Base-by-base conservation (phyloP, 1,140 invertebrate genomes). In the Nymphalis io region DNA sequence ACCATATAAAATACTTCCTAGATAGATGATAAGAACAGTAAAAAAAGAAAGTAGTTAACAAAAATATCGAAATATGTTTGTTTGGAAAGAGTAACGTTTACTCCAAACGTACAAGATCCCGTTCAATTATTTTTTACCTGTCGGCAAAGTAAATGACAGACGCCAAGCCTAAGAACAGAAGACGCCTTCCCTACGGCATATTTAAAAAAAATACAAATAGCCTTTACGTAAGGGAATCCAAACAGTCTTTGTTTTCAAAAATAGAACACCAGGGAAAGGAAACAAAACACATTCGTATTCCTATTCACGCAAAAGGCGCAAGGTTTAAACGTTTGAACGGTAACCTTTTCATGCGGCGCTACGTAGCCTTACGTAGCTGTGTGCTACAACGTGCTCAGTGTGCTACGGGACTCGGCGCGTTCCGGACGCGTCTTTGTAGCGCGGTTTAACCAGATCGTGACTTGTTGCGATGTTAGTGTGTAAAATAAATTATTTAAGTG, bases 221-320 rank as follows among this genome's bases (percentile, higher is more conserved):
- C 70, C 64, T 70, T 66, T 67, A 75, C 71, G 62, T 73, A 71
- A 80, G 77, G 79, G 74, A 83, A 79, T 80, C 81, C 76, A 86
- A 88, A 84, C 79, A 81, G 68, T 73, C 74, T 85, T 87, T 82
- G 79, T 84, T 80, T 80, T 78, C 75, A 59, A 85, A 85, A 88
- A 87, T 81, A 80, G 79, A 85, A 78, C 82, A 78, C 75, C 73
- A 76, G 67, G 75, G 81, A 83, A 82, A 82, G 78, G 75, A 86
- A 87, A 85, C 79, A 85, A 85, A 85, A 88, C 81, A 87, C 84
- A 87, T 83, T 84, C 83, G 75, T 79, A 87, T 74, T 80, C 77
- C 75, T 83, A 84, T 87, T 88, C 83, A 85, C 80, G 81, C 82
- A 86, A 86, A 85, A 87, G 83, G 83, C 87, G 85, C 79, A 86